Percentiles rank a stretch among this genome's conserved stretches.
Evolutionary conservation across 2,113 vertebrate species (phyloP).

Genomic region (Leucosticte australis): DNA sequence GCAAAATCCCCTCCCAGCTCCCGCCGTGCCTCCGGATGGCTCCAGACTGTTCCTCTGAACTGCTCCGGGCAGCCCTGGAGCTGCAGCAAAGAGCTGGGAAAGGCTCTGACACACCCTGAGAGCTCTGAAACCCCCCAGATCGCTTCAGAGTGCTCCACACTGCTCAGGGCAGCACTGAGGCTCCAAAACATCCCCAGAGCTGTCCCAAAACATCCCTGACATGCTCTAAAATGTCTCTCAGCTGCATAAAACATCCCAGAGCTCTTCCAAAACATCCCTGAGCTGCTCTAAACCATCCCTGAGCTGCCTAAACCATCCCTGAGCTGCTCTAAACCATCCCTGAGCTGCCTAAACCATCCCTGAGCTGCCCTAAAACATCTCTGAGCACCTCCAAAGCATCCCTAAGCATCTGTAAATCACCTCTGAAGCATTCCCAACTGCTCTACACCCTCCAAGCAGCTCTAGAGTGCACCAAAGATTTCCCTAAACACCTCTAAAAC

Average conservation of each 20-base stretch:
- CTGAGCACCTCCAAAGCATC: neutral
- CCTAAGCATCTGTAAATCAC: neutral
- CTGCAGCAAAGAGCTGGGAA: neutral
- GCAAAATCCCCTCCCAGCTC: neutral
- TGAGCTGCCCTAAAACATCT: neutral
- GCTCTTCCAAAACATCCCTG: neutral
- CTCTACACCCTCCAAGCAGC: neutral
- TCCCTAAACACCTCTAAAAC: neutral
- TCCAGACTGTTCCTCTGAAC: neutral
- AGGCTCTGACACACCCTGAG: neutral
- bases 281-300: neutral
- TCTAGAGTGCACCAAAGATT: neutral
- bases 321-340: neutral
- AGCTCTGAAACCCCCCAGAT: neutral
- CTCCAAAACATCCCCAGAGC: neutral
- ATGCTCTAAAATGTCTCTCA: neutral
- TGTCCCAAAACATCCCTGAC: neutral
- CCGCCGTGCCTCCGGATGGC: rapidly evolving
- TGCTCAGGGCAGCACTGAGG: neutral
- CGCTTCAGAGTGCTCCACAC: neutral
- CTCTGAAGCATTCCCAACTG: neutral
- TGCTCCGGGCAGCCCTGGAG: neutral
- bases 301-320: neutral
- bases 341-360: neutral
- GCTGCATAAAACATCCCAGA: neutral